Percentiles rank a stretch among this genome's conserved stretches.
These are phyloP conservation scores for Ametastegia equiseti DNA, from an alignment of 2,888 invertebrate genomes.

Conservation along the genomic window DNA sequence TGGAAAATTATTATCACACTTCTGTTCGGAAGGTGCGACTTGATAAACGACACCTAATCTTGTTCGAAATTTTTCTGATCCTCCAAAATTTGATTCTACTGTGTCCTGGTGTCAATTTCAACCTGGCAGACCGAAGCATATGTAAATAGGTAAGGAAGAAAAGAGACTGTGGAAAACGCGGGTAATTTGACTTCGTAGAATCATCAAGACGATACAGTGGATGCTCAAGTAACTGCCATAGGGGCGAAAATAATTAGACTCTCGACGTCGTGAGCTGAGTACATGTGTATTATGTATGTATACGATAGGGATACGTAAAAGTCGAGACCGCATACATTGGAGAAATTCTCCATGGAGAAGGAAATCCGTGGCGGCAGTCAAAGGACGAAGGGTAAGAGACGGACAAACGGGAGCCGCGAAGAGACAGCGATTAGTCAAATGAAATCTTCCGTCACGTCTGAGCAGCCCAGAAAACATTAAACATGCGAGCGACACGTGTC, in stretches of 20 bases:
- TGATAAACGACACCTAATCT: too few species aligned
- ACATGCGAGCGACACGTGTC: slow-evolving; percentile 75
- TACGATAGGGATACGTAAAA: not conserved
- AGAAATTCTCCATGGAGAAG: slow-evolving; percentile 11
- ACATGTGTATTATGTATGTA: not conserved
- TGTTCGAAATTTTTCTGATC: too few species aligned
- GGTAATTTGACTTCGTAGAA: slow-evolving; percentile 26
- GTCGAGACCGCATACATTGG: not conserved
- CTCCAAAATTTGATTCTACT: not conserved
- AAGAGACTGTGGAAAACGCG: not conserved
- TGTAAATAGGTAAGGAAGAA: too few species aligned
- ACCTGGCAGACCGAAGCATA: not conserved
- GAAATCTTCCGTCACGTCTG: slow-evolving; percentile 76
- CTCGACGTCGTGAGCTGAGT: not conserved
- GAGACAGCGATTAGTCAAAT: slow-evolving; percentile 74
- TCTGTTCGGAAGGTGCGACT: too few species aligned
- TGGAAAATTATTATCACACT: too few species aligned
- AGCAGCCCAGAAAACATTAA: slow-evolving; percentile 52
- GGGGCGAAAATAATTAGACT: slow-evolving; percentile 32
- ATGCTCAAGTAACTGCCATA: not conserved
- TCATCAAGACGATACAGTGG: not conserved
- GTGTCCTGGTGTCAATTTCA: not conserved
- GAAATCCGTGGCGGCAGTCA: slow-evolving; percentile 27
- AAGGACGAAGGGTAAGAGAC: slow-evolving; percentile 33
- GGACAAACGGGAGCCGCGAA: slow-evolving; percentile 54